A percentile compares a stretch with the other conserved stretches of the same genome.
phyloP scores from a whole-genome alignment of 2,888 invertebrate genomes.

The Pardosa pseudoannulata region DNA sequence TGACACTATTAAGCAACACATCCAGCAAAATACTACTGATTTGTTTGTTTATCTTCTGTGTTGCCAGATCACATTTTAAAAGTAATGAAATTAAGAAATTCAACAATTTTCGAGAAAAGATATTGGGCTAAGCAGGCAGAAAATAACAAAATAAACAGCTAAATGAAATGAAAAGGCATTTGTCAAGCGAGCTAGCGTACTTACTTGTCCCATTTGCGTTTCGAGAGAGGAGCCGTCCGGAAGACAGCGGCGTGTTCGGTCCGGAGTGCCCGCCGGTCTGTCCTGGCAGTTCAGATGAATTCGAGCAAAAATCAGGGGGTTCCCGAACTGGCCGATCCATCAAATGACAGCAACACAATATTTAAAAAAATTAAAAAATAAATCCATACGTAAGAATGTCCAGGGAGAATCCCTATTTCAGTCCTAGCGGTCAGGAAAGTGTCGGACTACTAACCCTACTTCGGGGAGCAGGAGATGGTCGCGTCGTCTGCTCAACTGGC shows the following conservation, averaged over 20 bases:
- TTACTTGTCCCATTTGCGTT: constrained; percentile 72
- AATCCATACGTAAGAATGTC: neutral
- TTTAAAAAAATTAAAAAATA: neutral
- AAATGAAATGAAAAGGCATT: no score
- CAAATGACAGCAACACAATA: constrained; percentile 20
- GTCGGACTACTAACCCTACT: constrained; percentile 66
- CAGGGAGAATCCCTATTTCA: neutral
- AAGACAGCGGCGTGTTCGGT: constrained; percentile 48
- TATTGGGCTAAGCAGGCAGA: no score
- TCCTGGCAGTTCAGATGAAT: constrained; percentile 47
- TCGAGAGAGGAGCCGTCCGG: constrained; percentile 61
- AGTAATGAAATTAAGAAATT: no score
- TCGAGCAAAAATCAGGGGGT: constrained; percentile 48
- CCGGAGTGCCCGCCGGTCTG: constrained; percentile 51
- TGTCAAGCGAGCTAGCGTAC: no score
- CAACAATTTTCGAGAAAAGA: no score
- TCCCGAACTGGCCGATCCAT: constrained; percentile 67
- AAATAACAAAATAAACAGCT: no score
- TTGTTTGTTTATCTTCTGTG: no score
- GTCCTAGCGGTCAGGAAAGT: constrained; percentile 39
- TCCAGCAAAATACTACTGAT: no score
- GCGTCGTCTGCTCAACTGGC: constrained; percentile 31
- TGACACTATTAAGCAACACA: no score
- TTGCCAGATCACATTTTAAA: no score
- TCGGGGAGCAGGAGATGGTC: constrained; percentile 30